These are phyloP conservation scores for Zelleria hepariella DNA, from an alignment of 2,888 invertebrate genomes.

Conservation along the genomic window DNA sequence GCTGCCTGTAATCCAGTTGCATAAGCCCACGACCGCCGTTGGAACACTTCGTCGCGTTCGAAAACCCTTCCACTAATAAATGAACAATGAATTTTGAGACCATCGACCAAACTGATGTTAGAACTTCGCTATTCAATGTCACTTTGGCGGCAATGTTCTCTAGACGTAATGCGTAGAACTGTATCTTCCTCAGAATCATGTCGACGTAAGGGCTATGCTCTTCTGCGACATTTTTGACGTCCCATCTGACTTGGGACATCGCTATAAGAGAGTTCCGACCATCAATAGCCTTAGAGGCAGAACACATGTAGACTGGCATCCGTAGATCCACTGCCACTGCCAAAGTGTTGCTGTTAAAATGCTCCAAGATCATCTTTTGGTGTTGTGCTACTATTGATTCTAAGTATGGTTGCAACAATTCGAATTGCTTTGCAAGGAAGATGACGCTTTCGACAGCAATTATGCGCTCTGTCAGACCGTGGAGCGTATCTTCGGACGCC, in stretches of 20 bases:
- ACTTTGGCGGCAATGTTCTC: constrained; percentile 80
- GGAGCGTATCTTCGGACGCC: constrained; percentile 76
- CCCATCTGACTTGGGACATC: constrained; percentile 97
- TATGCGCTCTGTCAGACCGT: constrained; percentile 87
- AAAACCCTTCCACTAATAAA: constrained; percentile 93
- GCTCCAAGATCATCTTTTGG: constrained; percentile 76
- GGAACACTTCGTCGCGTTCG: constrained; percentile 92
- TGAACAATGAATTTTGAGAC: constrained; percentile 88
- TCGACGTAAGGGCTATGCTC: constrained; percentile 94
- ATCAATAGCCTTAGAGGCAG: constrained; percentile 85
- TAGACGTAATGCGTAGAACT: constrained; percentile 83
- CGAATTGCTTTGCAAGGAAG: constrained; percentile 90
- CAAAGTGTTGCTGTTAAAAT: constrained; percentile 82
- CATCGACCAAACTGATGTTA: constrained; percentile 87
- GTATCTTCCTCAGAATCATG: constrained; percentile 79
- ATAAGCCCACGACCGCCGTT: constrained; percentile 97
- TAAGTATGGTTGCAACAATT: constrained; percentile 86
- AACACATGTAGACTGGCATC: constrained; percentile 89
- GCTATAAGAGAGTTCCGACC: constrained; percentile 80
- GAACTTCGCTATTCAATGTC: constrained; percentile 78
- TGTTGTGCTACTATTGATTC: constrained; percentile 85
- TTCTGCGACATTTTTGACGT: constrained; percentile 94
- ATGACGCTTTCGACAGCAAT: constrained; percentile 94
- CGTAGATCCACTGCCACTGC: constrained; percentile 81
- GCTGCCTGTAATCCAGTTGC: constrained; percentile 97